Base-by-base conservation (phyloP, 2,888 invertebrate genomes). In the Linnaemya tessellans region DNA sequence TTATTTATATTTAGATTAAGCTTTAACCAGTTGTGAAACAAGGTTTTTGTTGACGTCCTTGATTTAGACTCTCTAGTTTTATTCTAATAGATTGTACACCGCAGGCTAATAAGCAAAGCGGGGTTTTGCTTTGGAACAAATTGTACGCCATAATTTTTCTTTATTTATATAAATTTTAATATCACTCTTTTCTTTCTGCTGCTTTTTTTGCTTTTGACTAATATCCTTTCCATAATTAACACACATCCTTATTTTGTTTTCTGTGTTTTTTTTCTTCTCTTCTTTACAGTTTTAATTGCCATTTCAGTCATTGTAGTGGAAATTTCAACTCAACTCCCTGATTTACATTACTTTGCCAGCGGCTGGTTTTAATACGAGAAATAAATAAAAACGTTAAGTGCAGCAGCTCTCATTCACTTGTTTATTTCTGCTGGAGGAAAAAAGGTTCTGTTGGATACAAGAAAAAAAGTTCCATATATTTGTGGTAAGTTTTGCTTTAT, bases 261-360 rank as follows among this genome's bases (percentile, higher is more conserved):
- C 22, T 49, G 18, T 10, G n/a, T 41, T 58, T 80, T 1, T 49
- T 46, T 30, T 46, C 20, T 49, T 15, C 15, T 49, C 46, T 64
- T 20, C n/a, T 71, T 70, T 58, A 49, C 70, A 70, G 54, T 46
- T 77, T 77, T 71, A 82, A 77, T 82, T 78, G 78, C 67, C 67
- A 73, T 83, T 83, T 78, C 54, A 73, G 49, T 54, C 60, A 78
- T 67, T 83, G 83, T 78, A 54, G 78, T 83, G 77, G 78, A 79
- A 84, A 84, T 56, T 82, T 78, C 41, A 68, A 71, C 22, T 18
- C 62, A 43, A 62, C 70, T 70, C 18, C 7, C 13, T 15, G 25
- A 67, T 49, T 56, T 73, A 38, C 51, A 80, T 80, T 74, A 74
- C 65, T 49, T 20, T 0, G 54, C 15, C 25, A 58, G 25, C 51